These are phyloP conservation scores for Porites australiensis DNA, from an alignment of 64 coral and sea anemone species.

Conservation along the genomic window DNA sequence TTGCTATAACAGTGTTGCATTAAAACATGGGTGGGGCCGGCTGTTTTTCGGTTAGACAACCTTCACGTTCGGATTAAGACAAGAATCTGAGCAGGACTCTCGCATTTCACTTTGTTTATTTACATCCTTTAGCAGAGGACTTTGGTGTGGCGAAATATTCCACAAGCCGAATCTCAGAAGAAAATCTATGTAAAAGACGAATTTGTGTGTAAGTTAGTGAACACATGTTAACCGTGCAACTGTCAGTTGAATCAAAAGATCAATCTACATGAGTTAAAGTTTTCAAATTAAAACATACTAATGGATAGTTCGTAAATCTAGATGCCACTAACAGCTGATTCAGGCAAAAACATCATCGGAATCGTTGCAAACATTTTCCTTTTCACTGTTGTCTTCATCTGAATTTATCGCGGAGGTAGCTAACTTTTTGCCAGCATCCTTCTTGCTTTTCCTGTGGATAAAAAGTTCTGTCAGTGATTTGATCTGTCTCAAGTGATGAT, in stretches of 20 bases:
- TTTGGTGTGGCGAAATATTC: no score
- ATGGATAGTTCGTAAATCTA: not conserved
- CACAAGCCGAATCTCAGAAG: no score
- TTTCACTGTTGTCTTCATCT: slow-evolving; percentile 50
- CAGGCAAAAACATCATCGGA: slow-evolving; percentile 14
- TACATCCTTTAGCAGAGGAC: no score
- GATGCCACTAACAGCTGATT: not conserved
- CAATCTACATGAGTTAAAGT: not conserved
- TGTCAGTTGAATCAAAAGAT: not conserved
- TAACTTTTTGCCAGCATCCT: slow-evolving; percentile 8
- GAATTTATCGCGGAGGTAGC: not conserved
- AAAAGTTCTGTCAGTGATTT: not conserved
- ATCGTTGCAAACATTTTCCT: slow-evolving; percentile 33
- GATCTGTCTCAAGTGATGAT: not conserved
- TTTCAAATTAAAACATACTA: not conserved
- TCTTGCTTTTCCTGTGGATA: slow-evolving; percentile 33
- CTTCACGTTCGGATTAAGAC: no score
- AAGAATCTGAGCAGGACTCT: no score
- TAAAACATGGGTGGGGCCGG: no score
- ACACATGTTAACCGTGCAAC: no score
- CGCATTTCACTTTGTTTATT: no score
- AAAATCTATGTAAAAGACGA: no score
- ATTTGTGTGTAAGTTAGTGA: no score
- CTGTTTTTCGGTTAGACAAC: no score
- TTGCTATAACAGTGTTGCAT: no score